Evolutionary conservation across 2,113 vertebrate species (phyloP).

Genomic region (Caranx melampygus): DNA sequence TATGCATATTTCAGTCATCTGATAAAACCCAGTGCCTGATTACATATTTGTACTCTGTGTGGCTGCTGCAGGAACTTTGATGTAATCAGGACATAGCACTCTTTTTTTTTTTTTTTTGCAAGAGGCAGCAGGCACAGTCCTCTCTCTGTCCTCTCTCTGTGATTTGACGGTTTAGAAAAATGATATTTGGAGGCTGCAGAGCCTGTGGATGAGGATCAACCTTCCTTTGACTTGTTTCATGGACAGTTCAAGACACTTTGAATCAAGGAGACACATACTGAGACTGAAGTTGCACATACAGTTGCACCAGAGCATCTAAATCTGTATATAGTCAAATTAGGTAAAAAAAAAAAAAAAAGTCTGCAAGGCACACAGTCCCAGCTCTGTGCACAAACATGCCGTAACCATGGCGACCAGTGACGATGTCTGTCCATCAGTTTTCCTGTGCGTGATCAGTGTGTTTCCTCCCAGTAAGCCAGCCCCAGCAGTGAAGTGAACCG

Average conservation of each 20-base stretch:
- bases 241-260: background rate
- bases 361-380: background rate
- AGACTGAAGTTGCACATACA: background rate
- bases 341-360: background rate
- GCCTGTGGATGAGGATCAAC: background rate
- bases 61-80: conserved; percentile 7
- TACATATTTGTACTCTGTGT: background rate
- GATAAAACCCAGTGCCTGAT: background rate
- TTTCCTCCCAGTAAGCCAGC: conserved; percentile 11
- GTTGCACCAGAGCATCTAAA: background rate
- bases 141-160: background rate
- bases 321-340: background rate
- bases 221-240: background rate
- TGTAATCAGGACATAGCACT: background rate
- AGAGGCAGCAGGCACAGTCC: conserved; percentile 23
- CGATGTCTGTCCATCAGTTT: background rate
- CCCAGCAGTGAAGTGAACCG: background rate
- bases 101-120: conserved; percentile 19
- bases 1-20: background rate
- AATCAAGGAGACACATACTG: background rate
- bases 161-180: conserved; percentile 39
- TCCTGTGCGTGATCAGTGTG: background rate
- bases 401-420: background rate
- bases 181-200: background rate
- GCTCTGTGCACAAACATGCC: background rate